phyloP scores from a whole-genome alignment of 2,888 invertebrate species.

The Electrophaes corylata region DNA sequence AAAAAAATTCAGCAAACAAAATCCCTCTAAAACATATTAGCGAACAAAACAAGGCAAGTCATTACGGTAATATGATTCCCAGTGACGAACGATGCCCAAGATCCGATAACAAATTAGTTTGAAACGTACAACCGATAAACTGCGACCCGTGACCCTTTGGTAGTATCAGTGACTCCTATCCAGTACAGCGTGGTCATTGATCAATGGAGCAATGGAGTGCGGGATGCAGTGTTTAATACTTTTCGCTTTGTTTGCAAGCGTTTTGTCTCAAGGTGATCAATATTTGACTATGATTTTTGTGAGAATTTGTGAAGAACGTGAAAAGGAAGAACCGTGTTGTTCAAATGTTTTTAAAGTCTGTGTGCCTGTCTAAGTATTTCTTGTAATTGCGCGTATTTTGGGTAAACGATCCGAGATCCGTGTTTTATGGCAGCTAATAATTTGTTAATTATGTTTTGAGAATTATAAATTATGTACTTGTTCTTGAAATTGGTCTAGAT shows the following conservation, averaged over 20 bases:
- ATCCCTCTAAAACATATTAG: slow-evolving; percentile 10
- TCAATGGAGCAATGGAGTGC: slow-evolving; percentile 13
- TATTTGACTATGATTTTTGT: slow-evolving; percentile 12
- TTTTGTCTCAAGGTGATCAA: slow-evolving; percentile 24
- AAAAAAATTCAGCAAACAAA: slow-evolving; percentile 6
- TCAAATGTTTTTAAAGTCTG: slow-evolving; percentile 13
- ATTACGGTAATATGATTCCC: not conserved
- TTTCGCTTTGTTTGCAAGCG: slow-evolving; percentile 20
- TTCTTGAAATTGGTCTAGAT: no score
- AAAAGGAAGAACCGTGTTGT: not conserved
- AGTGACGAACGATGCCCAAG: slow-evolving; percentile 30
- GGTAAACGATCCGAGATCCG: no score
- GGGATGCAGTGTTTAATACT: slow-evolving; percentile 16
- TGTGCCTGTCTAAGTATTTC: not conserved
- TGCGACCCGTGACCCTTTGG: slow-evolving; percentile 48
- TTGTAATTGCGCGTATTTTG: not conserved
- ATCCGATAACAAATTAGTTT: slow-evolving; percentile 47
- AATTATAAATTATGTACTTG: no score
- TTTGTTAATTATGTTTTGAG: no score
- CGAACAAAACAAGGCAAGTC: slow-evolving; percentile 18
- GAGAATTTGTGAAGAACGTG: not conserved
- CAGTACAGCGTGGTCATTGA: slow-evolving; percentile 16
- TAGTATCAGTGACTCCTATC: slow-evolving; percentile 30
- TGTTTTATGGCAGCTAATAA: not conserved
- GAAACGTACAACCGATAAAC: slow-evolving; percentile 47